Evolutionary conservation across 2,113 vertebrate species (phyloP).

Genomic region (Brachypteracias leptosomus): DNA sequence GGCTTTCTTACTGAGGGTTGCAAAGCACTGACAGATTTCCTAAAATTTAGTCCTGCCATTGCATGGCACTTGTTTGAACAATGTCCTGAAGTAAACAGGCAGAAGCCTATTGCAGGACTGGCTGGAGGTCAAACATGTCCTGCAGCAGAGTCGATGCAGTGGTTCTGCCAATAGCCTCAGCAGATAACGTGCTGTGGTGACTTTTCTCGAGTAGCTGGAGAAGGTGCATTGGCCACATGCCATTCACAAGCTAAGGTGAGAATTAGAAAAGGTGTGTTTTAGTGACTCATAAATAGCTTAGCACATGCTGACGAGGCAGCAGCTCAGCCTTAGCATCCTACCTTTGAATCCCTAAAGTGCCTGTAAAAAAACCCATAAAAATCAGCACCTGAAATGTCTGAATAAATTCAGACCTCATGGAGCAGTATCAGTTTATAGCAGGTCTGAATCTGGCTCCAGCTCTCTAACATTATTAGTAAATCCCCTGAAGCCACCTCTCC

Average conservation of each 20-base stretch:
- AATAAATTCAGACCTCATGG: neutral
- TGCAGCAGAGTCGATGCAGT: neutral
- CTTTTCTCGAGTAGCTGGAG: neutral
- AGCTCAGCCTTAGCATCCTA: neutral
- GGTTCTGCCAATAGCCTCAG: neutral
- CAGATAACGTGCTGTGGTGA: neutral
- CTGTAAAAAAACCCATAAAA: neutral
- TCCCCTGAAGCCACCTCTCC: neutral
- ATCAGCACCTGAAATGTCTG: neutral
- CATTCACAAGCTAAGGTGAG: constrained; percentile 3
- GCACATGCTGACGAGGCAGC: neutral
- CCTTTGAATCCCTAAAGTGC: neutral
- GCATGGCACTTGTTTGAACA: neutral
- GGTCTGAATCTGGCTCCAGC: neutral
- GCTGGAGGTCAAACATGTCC: neutral
- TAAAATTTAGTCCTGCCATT: neutral
- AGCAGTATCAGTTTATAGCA: neutral
- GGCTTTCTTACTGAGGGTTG: neutral
- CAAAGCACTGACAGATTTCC: neutral
- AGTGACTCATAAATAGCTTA: constrained; percentile 23
- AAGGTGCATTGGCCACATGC: neutral
- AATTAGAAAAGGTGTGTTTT: constrained; percentile 30
- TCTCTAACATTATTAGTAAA: neutral
- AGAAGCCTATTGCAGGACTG: neutral
- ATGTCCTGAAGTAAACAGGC: neutral